A percentile compares a stretch with the other conserved stretches of the same genome.
These are phyloP conservation scores for Epinotia demarniana DNA, from an alignment of 2,888 invertebrate genomes.

Conservation along the genomic window DNA sequence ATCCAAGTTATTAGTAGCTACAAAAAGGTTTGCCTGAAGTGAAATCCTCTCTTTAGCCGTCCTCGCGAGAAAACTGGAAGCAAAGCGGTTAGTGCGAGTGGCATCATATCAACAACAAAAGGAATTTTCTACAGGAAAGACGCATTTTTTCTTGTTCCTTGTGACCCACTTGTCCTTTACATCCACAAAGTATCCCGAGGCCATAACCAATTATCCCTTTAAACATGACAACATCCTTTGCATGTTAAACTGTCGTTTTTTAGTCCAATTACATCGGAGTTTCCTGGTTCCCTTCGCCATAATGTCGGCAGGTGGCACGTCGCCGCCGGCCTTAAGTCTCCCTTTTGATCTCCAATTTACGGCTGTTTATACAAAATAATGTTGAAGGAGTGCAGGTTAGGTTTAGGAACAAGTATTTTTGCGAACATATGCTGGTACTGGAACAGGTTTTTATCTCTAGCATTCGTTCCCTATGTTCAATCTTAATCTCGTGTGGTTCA, in stretches of 20 bases:
- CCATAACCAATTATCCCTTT: slow-evolving; percentile 2
- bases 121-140: too few relatives aligned
- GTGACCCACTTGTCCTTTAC: neutral
- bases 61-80: too few relatives aligned
- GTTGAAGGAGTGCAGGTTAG: neutral
- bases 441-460: neutral
- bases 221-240: neutral
- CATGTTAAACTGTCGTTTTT: slow-evolving; percentile 2
- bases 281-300: neutral
- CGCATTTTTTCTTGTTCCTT: too few relatives aligned
- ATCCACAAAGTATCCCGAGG: neutral
- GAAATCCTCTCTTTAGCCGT: too few relatives aligned
- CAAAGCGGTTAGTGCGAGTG: too few relatives aligned
- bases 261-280: neutral
- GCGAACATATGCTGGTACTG: neutral
- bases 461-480: too few relatives aligned
- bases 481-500: too few relatives aligned
- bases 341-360: slow-evolving; percentile 32
- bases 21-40: too few relatives aligned
- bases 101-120: too few relatives aligned
- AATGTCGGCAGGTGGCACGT: slow-evolving; percentile 8
- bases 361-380: slow-evolving; percentile 28
- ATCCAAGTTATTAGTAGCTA: too few relatives aligned
- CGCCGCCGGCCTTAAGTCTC: slow-evolving; percentile 24
- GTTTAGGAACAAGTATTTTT: slow-evolving; percentile 14